Conservation (phyloP, 1,140 invertebrate species). For the Temnothorax nylanderi region DNA sequence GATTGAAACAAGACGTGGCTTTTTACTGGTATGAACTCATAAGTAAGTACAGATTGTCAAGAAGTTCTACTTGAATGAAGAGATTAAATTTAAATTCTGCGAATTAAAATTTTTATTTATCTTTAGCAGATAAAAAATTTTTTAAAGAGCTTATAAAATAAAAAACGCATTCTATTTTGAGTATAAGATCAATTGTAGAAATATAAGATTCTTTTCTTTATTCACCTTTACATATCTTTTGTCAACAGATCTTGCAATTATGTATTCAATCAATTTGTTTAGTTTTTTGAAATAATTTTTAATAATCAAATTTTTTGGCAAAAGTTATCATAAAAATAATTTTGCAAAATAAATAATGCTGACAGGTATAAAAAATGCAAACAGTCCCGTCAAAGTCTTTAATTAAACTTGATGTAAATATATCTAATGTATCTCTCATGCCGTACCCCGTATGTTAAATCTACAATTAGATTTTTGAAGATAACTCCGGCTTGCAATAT, state of each 20-base stretch:
- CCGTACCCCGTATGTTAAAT: neutral
- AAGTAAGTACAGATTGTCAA: conserved; percentile 77
- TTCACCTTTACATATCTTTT: neutral
- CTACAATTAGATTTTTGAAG: conserved; percentile 11
- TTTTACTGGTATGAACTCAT: conserved; percentile 83
- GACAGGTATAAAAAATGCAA: neutral
- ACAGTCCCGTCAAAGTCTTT: neutral
- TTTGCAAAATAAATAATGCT: neutral
- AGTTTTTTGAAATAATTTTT: neutral
- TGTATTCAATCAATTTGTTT: neutral
- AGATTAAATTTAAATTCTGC: neutral
- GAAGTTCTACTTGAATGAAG: neutral
- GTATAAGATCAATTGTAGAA: neutral
- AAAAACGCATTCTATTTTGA: neutral
- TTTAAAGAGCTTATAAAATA: neutral
- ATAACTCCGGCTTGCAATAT: neutral
- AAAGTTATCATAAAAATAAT: neutral
- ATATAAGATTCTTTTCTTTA: neutral
- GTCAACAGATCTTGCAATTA: neutral
- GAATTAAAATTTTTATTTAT: neutral
- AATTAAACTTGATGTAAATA: neutral
- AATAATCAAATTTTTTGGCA: neutral
- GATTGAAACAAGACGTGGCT: conserved; percentile 78
- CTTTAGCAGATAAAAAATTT: neutral
- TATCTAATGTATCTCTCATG: neutral